A percentile compares a stretch with the other conserved stretches of the same genome.
phyloP scores from a whole-genome alignment of 2,113 vertebrate species.

The Callopanchax toddi region DNA sequence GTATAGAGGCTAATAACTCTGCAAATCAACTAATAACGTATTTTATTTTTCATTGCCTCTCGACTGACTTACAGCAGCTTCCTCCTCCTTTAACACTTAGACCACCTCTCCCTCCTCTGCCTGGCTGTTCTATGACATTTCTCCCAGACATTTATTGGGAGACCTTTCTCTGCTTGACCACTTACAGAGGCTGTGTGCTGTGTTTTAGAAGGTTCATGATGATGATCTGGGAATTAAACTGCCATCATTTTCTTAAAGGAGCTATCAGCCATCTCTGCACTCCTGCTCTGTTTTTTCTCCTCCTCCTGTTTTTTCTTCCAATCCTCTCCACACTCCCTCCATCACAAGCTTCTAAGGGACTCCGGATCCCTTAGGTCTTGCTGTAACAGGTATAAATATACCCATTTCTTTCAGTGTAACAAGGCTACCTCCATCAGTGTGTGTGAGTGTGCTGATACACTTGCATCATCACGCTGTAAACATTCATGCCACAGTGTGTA shows the following conservation, averaged over 20 bases:
- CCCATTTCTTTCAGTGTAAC: constrained; percentile 38
- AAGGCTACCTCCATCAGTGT: constrained; percentile 17
- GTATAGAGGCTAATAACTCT: too few species aligned
- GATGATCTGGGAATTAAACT: constrained; percentile 56
- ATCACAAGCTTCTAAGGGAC: constrained; percentile 42
- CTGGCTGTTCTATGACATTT: constrained; percentile 47
- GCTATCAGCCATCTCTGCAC: constrained; percentile 53
- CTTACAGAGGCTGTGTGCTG: constrained; percentile 29
- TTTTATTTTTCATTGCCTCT: constrained; percentile 46
- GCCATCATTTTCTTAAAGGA: constrained; percentile 50
- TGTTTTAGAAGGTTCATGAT: constrained; percentile 30
- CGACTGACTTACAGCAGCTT: constrained; percentile 34
- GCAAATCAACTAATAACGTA: too few species aligned
- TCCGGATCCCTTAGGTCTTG: constrained; percentile 40
- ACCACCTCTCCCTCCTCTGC: constrained; percentile 1
- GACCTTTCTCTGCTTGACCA: constrained; percentile 50
- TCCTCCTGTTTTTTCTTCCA: constrained; percentile 30
- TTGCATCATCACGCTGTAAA: constrained; percentile 43
- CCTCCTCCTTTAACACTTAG: constrained; percentile 2
- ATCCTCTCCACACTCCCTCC: constrained; percentile 24
- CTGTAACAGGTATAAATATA: constrained; percentile 54
- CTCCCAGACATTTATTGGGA: constrained; percentile 50
- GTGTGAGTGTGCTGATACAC: constrained; percentile 32
- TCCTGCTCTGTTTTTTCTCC: constrained; percentile 16
- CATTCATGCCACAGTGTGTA: constrained; percentile 33